Conservation (phyloP, 2,797 vertebrate genomes). For the Muraenolepis orangiensis region DNA sequence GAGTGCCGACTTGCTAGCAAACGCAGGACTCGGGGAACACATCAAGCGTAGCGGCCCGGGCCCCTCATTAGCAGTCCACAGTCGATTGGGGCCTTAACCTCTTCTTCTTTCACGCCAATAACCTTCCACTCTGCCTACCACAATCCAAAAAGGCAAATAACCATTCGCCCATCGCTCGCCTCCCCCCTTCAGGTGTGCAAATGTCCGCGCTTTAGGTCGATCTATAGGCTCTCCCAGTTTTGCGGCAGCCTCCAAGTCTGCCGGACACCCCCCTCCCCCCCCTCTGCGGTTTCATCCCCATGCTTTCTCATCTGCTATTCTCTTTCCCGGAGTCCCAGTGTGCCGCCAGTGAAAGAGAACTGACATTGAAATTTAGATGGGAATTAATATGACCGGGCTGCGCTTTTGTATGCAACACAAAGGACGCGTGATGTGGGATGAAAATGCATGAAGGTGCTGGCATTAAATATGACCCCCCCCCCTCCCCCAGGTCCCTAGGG, state of each 20-base stretch:
- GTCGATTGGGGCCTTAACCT: not conserved
- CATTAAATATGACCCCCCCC: constrained; percentile 55
- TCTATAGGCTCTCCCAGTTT: not conserved
- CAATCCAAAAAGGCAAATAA: not conserved
- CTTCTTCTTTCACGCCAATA: not conserved
- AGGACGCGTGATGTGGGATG: constrained; percentile 44
- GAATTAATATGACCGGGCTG: constrained; percentile 54
- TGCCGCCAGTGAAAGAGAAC: constrained; percentile 44
- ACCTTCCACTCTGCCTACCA: constrained; percentile 20
- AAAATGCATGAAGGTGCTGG: constrained; percentile 55
- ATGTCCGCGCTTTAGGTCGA: not conserved
- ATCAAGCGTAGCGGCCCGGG: constrained; percentile 41
- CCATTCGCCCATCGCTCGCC: not conserved
- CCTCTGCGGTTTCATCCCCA: not conserved
- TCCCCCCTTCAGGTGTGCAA: constrained; percentile 6
- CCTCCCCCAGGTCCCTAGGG: constrained; percentile 21
- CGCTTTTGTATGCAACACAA: constrained; percentile 51
- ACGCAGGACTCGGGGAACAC: constrained; percentile 41
- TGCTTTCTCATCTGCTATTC: constrained; percentile 21
- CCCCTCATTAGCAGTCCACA: constrained; percentile 55
- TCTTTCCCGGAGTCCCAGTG: constrained; percentile 40
- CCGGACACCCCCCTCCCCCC: not conserved
- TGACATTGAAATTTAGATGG: constrained; percentile 61
- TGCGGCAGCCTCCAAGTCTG: not conserved
- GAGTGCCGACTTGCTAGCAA: not conserved